These are phyloP conservation scores for Octomys mimax DNA, from an alignment of 2,797 vertebrate species.

Conservation along the genomic window DNA sequence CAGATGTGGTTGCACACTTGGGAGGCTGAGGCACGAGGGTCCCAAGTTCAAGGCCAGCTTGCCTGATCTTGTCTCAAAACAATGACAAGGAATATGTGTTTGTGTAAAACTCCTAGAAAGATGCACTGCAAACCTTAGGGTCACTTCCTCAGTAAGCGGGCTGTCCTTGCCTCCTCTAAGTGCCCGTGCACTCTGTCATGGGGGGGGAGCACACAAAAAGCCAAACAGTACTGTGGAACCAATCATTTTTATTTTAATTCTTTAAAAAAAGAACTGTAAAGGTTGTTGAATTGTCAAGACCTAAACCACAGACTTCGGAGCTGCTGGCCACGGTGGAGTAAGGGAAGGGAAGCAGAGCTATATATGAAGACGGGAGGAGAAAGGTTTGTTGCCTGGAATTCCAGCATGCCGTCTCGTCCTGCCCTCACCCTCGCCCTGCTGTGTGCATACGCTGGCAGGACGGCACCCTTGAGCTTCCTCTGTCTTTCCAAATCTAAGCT, in stretches of 20 bases:
- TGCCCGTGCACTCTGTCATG: background rate
- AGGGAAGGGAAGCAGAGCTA: background rate
- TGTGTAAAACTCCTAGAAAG: background rate
- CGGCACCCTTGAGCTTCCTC: background rate
- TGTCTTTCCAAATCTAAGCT: background rate
- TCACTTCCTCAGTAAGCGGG: background rate
- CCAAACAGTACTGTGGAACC: background rate
- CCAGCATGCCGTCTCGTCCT: background rate
- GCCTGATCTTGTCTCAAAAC: background rate
- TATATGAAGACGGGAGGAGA: background rate
- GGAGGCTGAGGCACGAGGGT: background rate
- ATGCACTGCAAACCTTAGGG: background rate
- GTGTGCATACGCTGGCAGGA: background rate
- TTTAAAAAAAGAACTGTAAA: conserved; percentile 27
- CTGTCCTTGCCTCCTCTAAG: background rate
- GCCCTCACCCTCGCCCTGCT: background rate
- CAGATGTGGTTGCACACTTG: background rate
- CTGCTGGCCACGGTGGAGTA: fast-evolving
- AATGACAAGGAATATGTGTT: background rate
- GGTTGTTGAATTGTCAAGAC: background rate
- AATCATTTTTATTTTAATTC: conserved; percentile 29
- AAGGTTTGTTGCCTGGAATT: background rate
- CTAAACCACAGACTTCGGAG: background rate
- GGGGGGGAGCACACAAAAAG: background rate
- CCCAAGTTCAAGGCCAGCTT: background rate